Base-by-base conservation (phyloP, 2,797 vertebrate genomes). In the Lagocephalus sceleratus region DNA sequence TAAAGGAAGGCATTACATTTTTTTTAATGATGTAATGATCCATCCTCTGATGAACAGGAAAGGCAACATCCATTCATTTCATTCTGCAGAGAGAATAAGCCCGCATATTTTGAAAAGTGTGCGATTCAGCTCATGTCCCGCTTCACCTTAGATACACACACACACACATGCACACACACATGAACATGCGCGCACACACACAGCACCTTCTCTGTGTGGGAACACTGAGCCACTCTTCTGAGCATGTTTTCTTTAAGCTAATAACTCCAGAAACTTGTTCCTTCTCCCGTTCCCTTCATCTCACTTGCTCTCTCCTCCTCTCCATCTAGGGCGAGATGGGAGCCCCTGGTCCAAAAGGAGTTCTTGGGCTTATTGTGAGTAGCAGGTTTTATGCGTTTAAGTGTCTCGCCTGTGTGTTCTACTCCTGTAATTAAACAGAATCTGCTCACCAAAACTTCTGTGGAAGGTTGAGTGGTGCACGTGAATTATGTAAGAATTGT, bases 321-420 rank as follows among this genome's bases (percentile, higher is more conserved):
- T 90, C 68, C 71, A 64, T 64, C 71, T 63, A 98, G 97, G 97
- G 97, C 81, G 91, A 94, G 57, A 75, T 96, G 80, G 97, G 96
- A 89, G 91, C 93, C 79, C 92, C 91, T 15, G 97, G 97, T 82
- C 97, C 97, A 86, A 85, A 85, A 55, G 97, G 97, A 91, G 96
- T 99, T 76, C 90, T 66, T 61, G 96, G 97, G 80, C 93, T 98
- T 72, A 91, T 97, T 88, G 97, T 99, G 91, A 98, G 95, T 98
- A 90, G 35, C 11, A 43, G 17, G 62, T 52, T 42, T 42, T 59
- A 6, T 60, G n/a, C 54, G 51, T 65, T 15, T 51, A 17, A 47
- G 45, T 63, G 15, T 44, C n/a, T n/a, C n/a, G 14, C 35, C 17
- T 57, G 16, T 5, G 11, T 50, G 8, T 20, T 63, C 5, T 40